Evolutionary conservation across 2,888 invertebrate species (phyloP).

Genomic region (Meteorus cinctellus): DNA sequence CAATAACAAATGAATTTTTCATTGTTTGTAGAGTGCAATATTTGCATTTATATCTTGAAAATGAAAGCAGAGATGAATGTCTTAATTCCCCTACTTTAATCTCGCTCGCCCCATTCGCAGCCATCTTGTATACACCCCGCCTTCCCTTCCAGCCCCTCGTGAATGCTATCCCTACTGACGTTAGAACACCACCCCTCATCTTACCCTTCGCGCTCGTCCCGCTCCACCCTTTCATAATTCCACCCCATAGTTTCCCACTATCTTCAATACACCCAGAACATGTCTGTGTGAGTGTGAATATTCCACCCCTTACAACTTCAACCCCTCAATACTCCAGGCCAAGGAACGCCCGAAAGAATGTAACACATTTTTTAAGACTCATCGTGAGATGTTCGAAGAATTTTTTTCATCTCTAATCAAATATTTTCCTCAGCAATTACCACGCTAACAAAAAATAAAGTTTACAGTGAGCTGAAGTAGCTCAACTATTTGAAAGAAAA

Average conservation of each 20-base stretch:
- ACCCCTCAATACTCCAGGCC: conserved; percentile 50
- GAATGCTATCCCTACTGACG: conserved; percentile 59
- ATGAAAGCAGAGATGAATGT: conserved; percentile 58
- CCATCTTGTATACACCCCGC: conserved; percentile 69
- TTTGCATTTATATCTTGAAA: background rate
- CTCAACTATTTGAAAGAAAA: background rate
- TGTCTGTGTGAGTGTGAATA: conserved; percentile 22
- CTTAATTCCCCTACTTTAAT: conserved; percentile 66
- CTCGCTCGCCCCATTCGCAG: conserved; percentile 58
- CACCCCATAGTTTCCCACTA: conserved; percentile 55
- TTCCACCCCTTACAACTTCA: conserved; percentile 59
- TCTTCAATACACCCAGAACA: conserved; percentile 49
- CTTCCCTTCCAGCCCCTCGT: conserved; percentile 62
- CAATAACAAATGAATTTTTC: no score
- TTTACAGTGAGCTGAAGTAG: no score
- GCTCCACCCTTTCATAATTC: conserved; percentile 42
- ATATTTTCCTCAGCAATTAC: no score
- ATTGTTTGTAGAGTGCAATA: background rate
- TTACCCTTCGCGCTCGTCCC: conserved; percentile 58
- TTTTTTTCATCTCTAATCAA: background rate
- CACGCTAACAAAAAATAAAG: no score
- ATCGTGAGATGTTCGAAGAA: background rate
- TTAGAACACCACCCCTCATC: conserved; percentile 64
- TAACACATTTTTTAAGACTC: conserved; percentile 13
- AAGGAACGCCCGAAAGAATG: conserved; percentile 28